Conservation (phyloP, 2,888 invertebrate genomes). For the Drosophila eohydei region DNA sequence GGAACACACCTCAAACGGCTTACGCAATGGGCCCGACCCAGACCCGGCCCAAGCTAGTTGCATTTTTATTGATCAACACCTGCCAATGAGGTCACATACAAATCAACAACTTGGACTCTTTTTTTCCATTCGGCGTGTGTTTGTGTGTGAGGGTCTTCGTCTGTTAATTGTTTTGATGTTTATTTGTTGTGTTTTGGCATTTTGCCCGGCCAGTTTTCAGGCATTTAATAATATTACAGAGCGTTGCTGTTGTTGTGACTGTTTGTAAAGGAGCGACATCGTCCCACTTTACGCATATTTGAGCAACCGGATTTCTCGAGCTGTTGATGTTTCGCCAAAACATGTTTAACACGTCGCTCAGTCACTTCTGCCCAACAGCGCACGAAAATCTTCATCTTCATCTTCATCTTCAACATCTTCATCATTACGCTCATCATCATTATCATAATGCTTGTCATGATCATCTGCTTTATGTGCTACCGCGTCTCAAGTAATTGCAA, state of each 20-base stretch:
- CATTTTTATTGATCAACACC: conserved; percentile 75
- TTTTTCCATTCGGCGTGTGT: conserved; percentile 1
- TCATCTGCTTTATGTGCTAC: conserved; percentile 29
- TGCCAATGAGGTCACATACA: conserved; percentile 70
- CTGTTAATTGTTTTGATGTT: conserved; percentile 74
- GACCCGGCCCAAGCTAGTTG: conserved; percentile 55
- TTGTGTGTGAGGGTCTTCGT: conserved; percentile 6
- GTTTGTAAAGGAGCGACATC: conserved; percentile 77
- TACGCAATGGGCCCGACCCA: conserved; percentile 56
- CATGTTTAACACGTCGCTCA: conserved; percentile 75
- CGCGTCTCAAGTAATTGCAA: conserved; percentile 38
- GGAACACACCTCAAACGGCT: conserved; percentile 28
- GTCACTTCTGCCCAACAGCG: conserved; percentile 34
- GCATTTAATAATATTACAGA: conserved; percentile 62
- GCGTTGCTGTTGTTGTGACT: conserved; percentile 30
- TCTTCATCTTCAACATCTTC: conserved; percentile 23
- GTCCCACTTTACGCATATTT: conserved; percentile 81
- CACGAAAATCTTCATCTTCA: conserved; percentile 58
- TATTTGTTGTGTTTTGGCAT: conserved; percentile 70
- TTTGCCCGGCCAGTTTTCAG: conserved; percentile 76
- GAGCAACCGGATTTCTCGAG: conserved; percentile 69
- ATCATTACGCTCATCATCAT: conserved; percentile 31
- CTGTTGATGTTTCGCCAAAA: conserved; percentile 51
- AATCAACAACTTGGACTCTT: conserved; percentile 23
- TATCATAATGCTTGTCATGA: conserved; percentile 13